Evolutionary conservation across 2,888 invertebrate species (phyloP), one percentile per base, ranked within the genome.

Genomic region (Balanococcus diminutus): DNA sequence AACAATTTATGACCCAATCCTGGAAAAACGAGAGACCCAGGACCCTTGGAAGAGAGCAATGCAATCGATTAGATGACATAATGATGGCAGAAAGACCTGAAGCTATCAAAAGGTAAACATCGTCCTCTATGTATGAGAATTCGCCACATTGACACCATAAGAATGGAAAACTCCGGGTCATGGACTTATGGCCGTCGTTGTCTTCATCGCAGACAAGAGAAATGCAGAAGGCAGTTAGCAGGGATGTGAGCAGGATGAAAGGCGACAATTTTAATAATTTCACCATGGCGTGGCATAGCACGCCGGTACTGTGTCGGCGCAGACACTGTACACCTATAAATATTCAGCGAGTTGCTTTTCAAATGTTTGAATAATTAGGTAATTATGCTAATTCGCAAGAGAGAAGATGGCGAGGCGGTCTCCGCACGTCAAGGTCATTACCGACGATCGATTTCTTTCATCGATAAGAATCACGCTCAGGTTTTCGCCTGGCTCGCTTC

Each of bases 321-420:
- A 56, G 83, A 46, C 83, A 51, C 51, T 51, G 8, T 51, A 32
- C 28, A 56, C 83, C 83, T 56, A 83, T 83, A 83, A 83, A 83
- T 83, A 83, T 83, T 83, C 83, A 83, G 83, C 83, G 83, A 83
- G 83, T 83, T 56, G 81, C 81, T 81, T 81, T 81, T 83, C 32
- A 56, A 56, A 83, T 83, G 83, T 83, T 83, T 83, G 83, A 83
- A 83, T 83, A 83, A 83, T 83, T 83, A 83, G 83, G 83, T 56
- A 83, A 83, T 83, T 83, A 83, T 83, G 83, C 31, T 83, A 83
- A 83, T 83, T 82, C 82, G 67, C 67, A n/a, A 25, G 56, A 56
- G 61, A 11, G 51, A 51, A n/a, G n/a, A n/a, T n/a, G 51, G 51
- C 51, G 51, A 51, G 82, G 82, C 82, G 28, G 25, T 46, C 51